Percentiles rank a stretch among this genome's conserved stretches.
These are phyloP conservation scores for Psylliodes chrysocephalus DNA, from an alignment of 2,888 invertebrate genomes.

Conservation along the genomic window DNA sequence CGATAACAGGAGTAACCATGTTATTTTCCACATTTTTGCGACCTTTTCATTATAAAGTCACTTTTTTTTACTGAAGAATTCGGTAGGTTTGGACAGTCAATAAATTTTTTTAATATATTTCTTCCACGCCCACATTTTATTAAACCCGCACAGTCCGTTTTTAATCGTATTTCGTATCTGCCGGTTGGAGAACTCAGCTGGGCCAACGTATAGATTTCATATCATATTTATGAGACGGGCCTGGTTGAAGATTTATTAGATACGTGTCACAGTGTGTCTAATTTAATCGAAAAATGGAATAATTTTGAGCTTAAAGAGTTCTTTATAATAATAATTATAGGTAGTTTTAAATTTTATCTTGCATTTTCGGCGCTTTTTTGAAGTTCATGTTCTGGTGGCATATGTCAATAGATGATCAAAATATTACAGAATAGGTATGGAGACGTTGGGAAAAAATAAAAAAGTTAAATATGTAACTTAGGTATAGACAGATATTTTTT, in stretches of 20 bases:
- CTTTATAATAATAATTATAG: slow-evolving; percentile 48
- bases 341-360: slow-evolving; percentile 44
- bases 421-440: neutral
- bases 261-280: slow-evolving; percentile 55
- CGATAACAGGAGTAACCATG: slow-evolving; percentile 57
- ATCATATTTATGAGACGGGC: slow-evolving; percentile 57
- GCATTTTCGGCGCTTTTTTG: slow-evolving; percentile 32
- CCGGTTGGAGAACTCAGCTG: slow-evolving; percentile 34
- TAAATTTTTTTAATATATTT: slow-evolving; percentile 60
- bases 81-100: slow-evolving; percentile 55
- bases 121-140: slow-evolving; percentile 58
- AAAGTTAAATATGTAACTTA: no score
- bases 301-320: slow-evolving; percentile 47
- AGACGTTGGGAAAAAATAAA: no score
- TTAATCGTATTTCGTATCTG: slow-evolving; percentile 30
- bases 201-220: slow-evolving; percentile 54
- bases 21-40: slow-evolving; percentile 59
- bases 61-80: slow-evolving; percentile 49
- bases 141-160: slow-evolving; percentile 46
- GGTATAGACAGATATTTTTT: no score
- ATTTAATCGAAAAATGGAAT: slow-evolving; percentile 54
- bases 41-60: slow-evolving; percentile 52
- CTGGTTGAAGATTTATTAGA: slow-evolving; percentile 56
- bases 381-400: slow-evolving; percentile 29
- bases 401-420: slow-evolving; percentile 9